phyloP scores from a whole-genome alignment of 2,888 invertebrate species.

The Cylindroiulus punctatus region DNA sequence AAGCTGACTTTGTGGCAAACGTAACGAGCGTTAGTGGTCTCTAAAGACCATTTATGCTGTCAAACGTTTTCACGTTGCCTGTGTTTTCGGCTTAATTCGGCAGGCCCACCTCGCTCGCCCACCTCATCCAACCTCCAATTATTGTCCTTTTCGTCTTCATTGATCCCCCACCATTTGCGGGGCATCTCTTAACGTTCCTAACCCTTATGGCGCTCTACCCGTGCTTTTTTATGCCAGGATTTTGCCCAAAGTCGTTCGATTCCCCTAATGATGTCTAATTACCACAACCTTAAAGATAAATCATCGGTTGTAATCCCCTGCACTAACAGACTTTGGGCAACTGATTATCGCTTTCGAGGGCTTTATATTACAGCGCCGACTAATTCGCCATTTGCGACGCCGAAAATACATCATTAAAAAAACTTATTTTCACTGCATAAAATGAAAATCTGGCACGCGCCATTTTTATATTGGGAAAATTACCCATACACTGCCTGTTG shows the following conservation, averaged over 20 bases:
- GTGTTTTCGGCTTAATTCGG: constrained; percentile 47
- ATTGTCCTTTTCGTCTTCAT: constrained; percentile 37
- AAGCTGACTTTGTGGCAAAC: constrained; percentile 52
- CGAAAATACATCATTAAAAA: constrained; percentile 42
- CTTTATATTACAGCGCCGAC: constrained; percentile 46
- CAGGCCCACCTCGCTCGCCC: constrained; percentile 37
- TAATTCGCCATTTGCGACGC: constrained; percentile 24
- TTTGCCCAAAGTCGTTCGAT: constrained; percentile 2
- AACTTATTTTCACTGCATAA: constrained; percentile 39
- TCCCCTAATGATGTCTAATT: constrained; percentile 53
- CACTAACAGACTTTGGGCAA: constrained; percentile 50
- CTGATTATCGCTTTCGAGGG: constrained; percentile 46
- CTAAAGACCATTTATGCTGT: constrained; percentile 49
- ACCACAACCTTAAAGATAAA: constrained; percentile 48
- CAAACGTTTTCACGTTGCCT: constrained; percentile 35
- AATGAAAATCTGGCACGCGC: background rate
- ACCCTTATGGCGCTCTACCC: constrained; percentile 22
- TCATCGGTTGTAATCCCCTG: constrained; percentile 43
- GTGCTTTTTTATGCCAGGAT: constrained; percentile 17
- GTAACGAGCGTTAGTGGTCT: constrained; percentile 52
- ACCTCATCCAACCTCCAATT: constrained; percentile 47
- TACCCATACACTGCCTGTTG: too few relatives aligned
- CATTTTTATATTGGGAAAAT: background rate
- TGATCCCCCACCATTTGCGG: constrained; percentile 46
- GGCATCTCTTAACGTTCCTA: constrained; percentile 50